phyloP scores from a whole-genome alignment of 2,797 vertebrate genomes.

The Channa striata region DNA sequence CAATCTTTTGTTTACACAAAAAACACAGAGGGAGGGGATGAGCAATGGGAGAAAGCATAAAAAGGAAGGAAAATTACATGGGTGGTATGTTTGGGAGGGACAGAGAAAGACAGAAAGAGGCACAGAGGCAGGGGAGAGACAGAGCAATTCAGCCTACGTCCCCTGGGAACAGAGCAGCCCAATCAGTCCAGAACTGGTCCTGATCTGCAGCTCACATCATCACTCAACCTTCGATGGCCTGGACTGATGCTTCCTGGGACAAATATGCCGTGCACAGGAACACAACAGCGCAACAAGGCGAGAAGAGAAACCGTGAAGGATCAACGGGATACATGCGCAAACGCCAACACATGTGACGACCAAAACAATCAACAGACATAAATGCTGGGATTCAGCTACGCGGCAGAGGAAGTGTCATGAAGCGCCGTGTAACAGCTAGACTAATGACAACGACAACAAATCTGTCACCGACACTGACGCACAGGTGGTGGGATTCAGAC shows the following conservation, averaged over 20 bases:
- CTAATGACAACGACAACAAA: slow-evolving; percentile 42
- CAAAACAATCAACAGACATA: slow-evolving; percentile 23
- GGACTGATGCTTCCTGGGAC: slow-evolving; percentile 24
- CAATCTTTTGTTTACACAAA: slow-evolving; percentile 68
- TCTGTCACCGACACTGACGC: slow-evolving; percentile 38
- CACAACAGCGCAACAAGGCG: slow-evolving; percentile 1
- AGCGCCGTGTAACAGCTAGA: slow-evolving; percentile 16
- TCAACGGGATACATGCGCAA: slow-evolving; percentile 12
- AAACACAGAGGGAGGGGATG: background rate
- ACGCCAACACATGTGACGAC: slow-evolving; percentile 28
- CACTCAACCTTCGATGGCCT: slow-evolving; percentile 45
- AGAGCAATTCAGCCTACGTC: slow-evolving; percentile 55
- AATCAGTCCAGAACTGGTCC: slow-evolving; percentile 58
- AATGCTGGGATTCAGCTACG: slow-evolving; percentile 23
- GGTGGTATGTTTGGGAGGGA: slow-evolving; percentile 18
- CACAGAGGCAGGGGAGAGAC: slow-evolving; percentile 5
- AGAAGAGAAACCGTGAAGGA: background rate
- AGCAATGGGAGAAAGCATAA: slow-evolving; percentile 28
- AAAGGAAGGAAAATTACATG: slow-evolving; percentile 38
- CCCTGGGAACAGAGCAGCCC: slow-evolving; percentile 46
- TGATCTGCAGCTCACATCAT: slow-evolving; percentile 54
- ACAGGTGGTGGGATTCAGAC: slow-evolving; percentile 50
- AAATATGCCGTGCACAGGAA: slow-evolving; percentile 11
- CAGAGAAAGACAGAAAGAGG: background rate
- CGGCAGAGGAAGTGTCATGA: slow-evolving; percentile 28